Conservation (phyloP, 2,888 invertebrate genomes). For the Cryptocheilus praepositus region DNA sequence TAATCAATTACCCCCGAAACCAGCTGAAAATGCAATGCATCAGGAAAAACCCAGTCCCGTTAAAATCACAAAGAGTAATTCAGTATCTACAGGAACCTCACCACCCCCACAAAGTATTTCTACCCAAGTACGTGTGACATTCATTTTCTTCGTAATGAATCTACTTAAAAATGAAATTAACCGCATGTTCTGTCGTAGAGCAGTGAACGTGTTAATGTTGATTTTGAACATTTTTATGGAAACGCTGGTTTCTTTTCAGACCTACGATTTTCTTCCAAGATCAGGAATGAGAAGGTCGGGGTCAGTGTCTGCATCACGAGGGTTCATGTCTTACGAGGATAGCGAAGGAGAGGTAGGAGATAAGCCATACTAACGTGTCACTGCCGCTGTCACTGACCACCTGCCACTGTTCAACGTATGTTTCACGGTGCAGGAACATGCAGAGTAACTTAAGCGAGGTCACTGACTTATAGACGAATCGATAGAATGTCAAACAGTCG, state of each 20-base stretch:
- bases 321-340: conserved; percentile 65
- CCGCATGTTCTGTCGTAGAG: neutral
- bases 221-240: neutral
- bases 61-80: conserved; percentile 39
- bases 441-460: conserved; percentile 1
- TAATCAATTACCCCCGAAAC: neutral
- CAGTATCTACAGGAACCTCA: conserved; percentile 85
- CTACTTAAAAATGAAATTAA: neutral
- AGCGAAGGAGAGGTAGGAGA: conserved; percentile 70
- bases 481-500: neutral
- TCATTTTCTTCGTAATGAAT: conserved; percentile 14
- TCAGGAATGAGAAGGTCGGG: conserved; percentile 54
- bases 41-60: conserved; percentile 32
- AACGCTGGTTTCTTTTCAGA: conserved; percentile 71
- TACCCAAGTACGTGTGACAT: conserved; percentile 81
- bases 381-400: conserved; percentile 10
- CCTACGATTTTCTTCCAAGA: conserved; percentile 75
- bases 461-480: neutral
- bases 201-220: neutral
- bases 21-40: neutral
- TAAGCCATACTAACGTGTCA: conserved; percentile 5
- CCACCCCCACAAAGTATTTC: conserved; percentile 92
- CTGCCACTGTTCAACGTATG: conserved; percentile 9
- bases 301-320: conserved; percentile 60
- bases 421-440: conserved; percentile 3